Base-by-base conservation (phyloP, 1,140 invertebrate species). In the Atta texana region DNA sequence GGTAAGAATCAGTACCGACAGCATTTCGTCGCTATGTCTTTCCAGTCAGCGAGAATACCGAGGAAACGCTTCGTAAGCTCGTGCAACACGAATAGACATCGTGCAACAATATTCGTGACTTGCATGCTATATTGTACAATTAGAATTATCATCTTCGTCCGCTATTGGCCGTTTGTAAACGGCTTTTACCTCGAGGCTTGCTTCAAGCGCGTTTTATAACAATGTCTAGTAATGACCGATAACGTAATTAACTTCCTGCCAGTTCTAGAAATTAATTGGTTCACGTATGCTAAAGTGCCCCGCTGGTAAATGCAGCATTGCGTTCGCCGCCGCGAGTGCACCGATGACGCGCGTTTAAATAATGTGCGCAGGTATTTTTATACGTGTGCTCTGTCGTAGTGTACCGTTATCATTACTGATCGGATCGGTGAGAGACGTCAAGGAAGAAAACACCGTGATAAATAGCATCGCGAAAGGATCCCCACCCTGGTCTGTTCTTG, bases 361-460 rank as follows among this genome's bases (percentile, higher is more conserved):
- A 81, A 69, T 71, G 85, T 53, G 74, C 51, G 69, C 64, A 39
- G 44, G 53, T 88, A 57, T 78, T 61, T 71, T 81, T 89, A 69
- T 49, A 57, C 55, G 72, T 28, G 39, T 49, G 44, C 44, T 24
- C 68, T 64, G 44, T 71, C 63, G 34, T 57, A 68, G 39, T 72
- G 87, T 91, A 91, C 90, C 90, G 90, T 91, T 91, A 91, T 91
- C 90, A 87, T 49, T 57, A 39, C 57, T 69, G 89, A 89, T 89
- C 84, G 64, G 85, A 89, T 91, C 87, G 69, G 39, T 63, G 76
- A 91, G 84, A 55, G 76, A 88, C 74, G 68, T 71, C 89, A 34
- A 77, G 68, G 61, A 81, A 63, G 53, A 86, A 53, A 61, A 80
- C 66, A 39, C 44, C 80, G 39, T 89, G 87, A 91, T 91, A 90